Evolutionary conservation across 2,113 vertebrate genomes (phyloP).

Genomic region (Baryphthengus martii): DNA sequence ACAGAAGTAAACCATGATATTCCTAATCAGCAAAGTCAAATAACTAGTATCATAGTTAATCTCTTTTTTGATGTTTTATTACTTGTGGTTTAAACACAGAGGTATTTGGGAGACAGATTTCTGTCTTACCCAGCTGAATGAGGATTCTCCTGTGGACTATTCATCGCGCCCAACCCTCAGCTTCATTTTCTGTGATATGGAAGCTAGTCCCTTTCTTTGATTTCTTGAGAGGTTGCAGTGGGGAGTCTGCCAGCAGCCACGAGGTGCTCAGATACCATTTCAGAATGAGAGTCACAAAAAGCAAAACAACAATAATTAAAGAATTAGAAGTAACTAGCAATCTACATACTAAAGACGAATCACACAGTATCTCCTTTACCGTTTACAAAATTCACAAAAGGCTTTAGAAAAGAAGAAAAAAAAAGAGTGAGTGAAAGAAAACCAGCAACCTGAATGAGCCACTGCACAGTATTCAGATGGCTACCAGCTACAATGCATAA

Average conservation of each 20-base stretch:
- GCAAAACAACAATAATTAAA: background rate
- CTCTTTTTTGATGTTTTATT: background rate
- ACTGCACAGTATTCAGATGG: background rate
- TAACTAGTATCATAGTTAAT: background rate
- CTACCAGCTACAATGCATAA: background rate
- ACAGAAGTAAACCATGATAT: background rate
- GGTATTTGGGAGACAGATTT: background rate
- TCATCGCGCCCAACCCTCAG: rapidly evolving
- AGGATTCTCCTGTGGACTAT: background rate
- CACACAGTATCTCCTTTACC: background rate
- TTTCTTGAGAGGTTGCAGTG: background rate
- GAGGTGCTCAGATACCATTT: background rate
- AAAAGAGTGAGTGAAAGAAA: background rate
- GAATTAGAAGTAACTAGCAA: background rate
- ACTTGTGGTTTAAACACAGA: background rate
- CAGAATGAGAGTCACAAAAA: background rate
- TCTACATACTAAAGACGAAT: background rate
- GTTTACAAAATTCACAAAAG: background rate
- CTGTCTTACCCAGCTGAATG: background rate
- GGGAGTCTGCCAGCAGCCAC: background rate
- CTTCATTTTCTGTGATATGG: background rate
- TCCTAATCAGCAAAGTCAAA: background rate
- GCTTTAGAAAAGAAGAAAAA: background rate
- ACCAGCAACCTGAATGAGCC: background rate
- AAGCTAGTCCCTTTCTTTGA: background rate